phyloP scores from a whole-genome alignment of 1,140 invertebrate genomes.

The Trichonephila clavipes region DNA sequence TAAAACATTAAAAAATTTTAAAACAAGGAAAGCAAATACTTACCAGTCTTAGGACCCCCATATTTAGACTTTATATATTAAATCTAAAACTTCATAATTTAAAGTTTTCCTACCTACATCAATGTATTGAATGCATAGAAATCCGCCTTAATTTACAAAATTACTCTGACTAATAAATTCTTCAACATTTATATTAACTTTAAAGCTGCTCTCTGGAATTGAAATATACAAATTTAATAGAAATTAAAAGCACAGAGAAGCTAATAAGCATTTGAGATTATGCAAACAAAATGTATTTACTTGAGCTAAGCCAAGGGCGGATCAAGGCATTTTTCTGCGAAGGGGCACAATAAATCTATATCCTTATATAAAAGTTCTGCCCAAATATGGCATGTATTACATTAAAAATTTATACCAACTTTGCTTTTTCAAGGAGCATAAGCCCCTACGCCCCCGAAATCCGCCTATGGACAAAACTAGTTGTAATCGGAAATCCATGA shows the following conservation, averaged over 20 bases:
- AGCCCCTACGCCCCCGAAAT: no score
- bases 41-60: not conserved
- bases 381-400: no score
- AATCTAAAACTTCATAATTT: slow-evolving; percentile 1
- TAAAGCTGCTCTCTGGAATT: not conserved
- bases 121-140: not conserved
- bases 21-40: not conserved
- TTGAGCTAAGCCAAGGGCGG: not conserved
- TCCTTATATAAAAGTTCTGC: no score
- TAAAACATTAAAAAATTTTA: not conserved
- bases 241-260: slow-evolving; percentile 14
- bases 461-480: no score
- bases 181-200: not conserved
- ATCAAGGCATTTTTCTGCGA: no score
- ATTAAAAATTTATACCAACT: no score
- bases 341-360: no score
- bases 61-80: not conserved
- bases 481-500: no score
- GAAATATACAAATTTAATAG: not conserved
- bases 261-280: slow-evolving; percentile 33
- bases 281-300: not conserved
- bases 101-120: slow-evolving; percentile 3
- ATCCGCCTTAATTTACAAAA: not conserved
- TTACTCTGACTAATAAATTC: not conserved
- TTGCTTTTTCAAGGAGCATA: no score